These are phyloP conservation scores for Pseudolaguvia tuberculata DNA, from an alignment of 2,113 vertebrate genomes.

Conservation along the genomic window DNA sequence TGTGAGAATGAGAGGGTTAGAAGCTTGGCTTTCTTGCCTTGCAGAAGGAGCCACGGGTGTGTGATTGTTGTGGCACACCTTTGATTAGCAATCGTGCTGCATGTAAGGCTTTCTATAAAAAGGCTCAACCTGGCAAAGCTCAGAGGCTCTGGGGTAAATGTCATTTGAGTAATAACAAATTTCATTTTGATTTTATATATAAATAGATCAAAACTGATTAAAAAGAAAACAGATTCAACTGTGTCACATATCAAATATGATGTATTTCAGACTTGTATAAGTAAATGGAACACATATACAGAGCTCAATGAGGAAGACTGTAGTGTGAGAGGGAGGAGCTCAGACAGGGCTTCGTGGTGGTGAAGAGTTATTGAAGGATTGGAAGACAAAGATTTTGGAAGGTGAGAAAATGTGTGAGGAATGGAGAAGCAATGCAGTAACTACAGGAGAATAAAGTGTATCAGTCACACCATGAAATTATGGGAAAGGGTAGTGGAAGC, in stretches of 20 bases:
- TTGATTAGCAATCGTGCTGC: background rate
- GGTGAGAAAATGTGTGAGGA: no score
- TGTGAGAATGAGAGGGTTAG: background rate
- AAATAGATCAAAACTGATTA: background rate
- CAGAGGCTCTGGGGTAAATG: background rate
- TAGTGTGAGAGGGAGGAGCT: no score
- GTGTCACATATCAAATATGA: background rate
- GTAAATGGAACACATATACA: constrained; percentile 4
- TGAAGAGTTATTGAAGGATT: no score
- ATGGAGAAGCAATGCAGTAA: no score
- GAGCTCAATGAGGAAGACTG: no score
- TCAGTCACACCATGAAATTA: no score
- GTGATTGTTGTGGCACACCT: background rate
- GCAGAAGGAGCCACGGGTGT: background rate
- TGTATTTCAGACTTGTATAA: background rate
- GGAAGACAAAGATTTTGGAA: no score
- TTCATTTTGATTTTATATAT: background rate
- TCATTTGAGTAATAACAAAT: background rate
- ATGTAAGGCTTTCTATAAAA: background rate
- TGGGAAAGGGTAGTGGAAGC: no score
- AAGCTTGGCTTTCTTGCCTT: background rate
- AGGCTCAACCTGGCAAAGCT: background rate
- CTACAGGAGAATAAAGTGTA: no score
- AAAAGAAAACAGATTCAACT: background rate
- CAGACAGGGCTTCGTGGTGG: no score